Percentiles rank a stretch among this genome's conserved stretches.
Evolutionary conservation across 2,797 vertebrate genomes (phyloP).

Genomic region (Lagocephalus sceleratus): DNA sequence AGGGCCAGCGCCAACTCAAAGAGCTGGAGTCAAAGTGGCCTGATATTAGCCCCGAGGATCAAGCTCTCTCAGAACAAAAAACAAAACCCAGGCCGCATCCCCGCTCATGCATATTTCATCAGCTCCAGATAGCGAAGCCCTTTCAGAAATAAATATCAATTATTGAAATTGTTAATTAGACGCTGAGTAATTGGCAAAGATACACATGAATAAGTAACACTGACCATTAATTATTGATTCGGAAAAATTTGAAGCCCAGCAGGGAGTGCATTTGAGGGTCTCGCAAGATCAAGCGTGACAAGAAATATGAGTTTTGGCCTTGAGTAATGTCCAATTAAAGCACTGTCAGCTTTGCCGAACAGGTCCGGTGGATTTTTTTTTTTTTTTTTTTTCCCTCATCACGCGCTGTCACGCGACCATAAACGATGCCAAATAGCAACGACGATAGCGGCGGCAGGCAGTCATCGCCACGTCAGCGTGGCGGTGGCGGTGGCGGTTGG

Average conservation of each 20-base stretch:
- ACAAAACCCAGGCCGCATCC: conserved; percentile 72
- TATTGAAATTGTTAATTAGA: conserved; percentile 85
- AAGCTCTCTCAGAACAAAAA: conserved; percentile 80
- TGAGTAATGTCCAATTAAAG: conserved; percentile 82
- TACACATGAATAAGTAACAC: conserved; percentile 80
- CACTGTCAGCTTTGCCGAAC: conserved; percentile 65
- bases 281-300: conserved; percentile 78
- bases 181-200: conserved; percentile 75
- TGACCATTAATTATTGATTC: conserved; percentile 81
- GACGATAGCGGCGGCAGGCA: too few species aligned
- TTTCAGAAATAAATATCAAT: conserved; percentile 84
- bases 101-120: conserved; percentile 79
- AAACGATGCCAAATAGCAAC: too few species aligned
- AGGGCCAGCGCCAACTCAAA: conserved; percentile 76
- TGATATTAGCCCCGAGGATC: conserved; percentile 76
- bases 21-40: conserved; percentile 79
- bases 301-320: conserved; percentile 79
- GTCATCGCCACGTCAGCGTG: conserved; percentile 48
- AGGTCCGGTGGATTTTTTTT: conserved; percentile 59
- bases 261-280: conserved; percentile 68
- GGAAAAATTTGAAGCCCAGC: conserved; percentile 66
- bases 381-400: conserved; percentile 57
- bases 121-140: conserved; percentile 68
- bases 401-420: conserved; percentile 44
- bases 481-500: too few species aligned